A percentile compares a stretch with the other conserved stretches of the same genome.
These are phyloP conservation scores for Tautogolabrus adspersus DNA, from an alignment of 2,113 vertebrate species.

Conservation along the genomic window DNA sequence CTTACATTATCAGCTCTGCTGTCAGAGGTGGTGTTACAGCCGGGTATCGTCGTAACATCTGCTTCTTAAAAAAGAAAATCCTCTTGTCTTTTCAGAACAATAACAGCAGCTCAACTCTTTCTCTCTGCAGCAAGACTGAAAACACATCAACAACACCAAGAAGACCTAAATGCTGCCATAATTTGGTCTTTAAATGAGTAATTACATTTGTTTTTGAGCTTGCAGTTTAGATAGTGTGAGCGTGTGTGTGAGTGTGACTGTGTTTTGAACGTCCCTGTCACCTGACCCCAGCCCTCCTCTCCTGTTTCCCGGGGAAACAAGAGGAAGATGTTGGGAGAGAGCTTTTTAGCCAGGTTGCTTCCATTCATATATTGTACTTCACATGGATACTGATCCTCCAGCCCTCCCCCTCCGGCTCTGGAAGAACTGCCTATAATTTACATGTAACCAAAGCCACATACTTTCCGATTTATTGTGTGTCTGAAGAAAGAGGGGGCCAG, in stretches of 20 bases:
- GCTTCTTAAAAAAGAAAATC: constrained; percentile 19
- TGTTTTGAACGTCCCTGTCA: constrained; percentile 57
- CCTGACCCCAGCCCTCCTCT: constrained; percentile 71
- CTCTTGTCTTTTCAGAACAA: constrained; percentile 14
- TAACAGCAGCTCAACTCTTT: constrained; percentile 9
- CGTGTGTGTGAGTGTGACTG: constrained; percentile 23
- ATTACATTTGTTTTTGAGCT: constrained; percentile 51
- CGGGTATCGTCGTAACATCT: constrained; percentile 39
- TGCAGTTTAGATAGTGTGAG: constrained; percentile 30
- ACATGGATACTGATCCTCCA: constrained; percentile 76
- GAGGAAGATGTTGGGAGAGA: constrained; percentile 74
- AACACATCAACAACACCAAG: constrained; percentile 25
- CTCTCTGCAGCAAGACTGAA: not conserved
- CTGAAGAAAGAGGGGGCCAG: constrained; percentile 75
- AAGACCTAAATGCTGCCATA: constrained; percentile 36
- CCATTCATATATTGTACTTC: constrained; percentile 75
- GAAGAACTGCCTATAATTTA: constrained; percentile 80
- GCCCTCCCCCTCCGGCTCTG: constrained; percentile 60
- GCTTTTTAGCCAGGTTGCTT: constrained; percentile 68
- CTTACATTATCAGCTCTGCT: constrained; percentile 35
- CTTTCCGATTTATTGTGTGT: constrained; percentile 80
- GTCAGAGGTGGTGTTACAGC: constrained; percentile 23
- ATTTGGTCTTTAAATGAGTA: constrained; percentile 42
- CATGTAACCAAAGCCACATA: constrained; percentile 79
- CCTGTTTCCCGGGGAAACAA: constrained; percentile 76